These are phyloP conservation scores for Spodoptera litura DNA, from an alignment of 1,140 invertebrate genomes.

Conservation along the genomic window DNA sequence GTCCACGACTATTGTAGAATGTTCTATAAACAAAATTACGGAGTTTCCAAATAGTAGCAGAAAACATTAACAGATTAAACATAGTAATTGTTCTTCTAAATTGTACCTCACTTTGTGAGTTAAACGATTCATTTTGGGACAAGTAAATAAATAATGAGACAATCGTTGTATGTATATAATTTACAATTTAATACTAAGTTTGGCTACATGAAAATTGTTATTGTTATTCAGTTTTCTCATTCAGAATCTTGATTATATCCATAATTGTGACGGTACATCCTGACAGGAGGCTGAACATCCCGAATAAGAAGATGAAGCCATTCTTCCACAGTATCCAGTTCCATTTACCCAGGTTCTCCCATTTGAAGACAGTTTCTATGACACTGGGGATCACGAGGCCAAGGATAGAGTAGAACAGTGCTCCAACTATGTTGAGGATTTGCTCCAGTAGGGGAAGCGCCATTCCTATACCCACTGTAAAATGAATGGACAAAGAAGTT, in stretches of 20 bases:
- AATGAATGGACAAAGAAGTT: background rate
- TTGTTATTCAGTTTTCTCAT: conserved; percentile 63
- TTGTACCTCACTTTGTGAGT: background rate
- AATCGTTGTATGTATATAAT: background rate
- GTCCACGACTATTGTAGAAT: too few relatives aligned
- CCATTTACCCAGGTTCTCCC: conserved; percentile 87
- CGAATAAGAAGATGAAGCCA: conserved; percentile 86
- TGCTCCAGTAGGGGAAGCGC: conserved; percentile 93
- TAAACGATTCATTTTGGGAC: background rate
- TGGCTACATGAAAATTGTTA: conserved; percentile 21
- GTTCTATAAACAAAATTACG: too few relatives aligned
- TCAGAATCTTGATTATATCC: conserved; percentile 74
- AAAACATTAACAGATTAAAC: background rate
- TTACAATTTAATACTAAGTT: conserved; percentile 9
- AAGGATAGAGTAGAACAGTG: conserved; percentile 94
- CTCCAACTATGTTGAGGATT: conserved; percentile 96
- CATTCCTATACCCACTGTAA: conserved; percentile 90
- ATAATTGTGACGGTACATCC: conserved; percentile 85
- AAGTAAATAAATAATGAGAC: background rate
- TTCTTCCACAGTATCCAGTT: conserved; percentile 91
- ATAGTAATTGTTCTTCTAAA: background rate
- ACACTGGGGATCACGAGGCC: conserved; percentile 94
- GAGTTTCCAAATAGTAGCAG: too few relatives aligned
- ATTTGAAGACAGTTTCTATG: conserved; percentile 91
- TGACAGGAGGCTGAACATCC: conserved; percentile 88